Evolutionary conservation across 2,797 vertebrate species (phyloP), one percentile per base, ranked within the genome.

Genomic region (Cercopithecus mitis): DNA sequence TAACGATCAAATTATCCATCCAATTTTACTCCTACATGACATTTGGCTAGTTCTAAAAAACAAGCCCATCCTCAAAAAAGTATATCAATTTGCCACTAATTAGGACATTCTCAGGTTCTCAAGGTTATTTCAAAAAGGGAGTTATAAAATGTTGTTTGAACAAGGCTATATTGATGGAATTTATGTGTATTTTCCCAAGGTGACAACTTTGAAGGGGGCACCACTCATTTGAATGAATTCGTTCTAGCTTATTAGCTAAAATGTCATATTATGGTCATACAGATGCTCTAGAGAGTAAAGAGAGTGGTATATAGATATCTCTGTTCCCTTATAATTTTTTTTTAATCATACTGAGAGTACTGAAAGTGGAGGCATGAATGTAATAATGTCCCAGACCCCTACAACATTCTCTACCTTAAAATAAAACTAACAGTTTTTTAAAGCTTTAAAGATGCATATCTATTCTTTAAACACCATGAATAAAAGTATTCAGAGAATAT

Each of bases 201-300:
- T 82, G 79, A 88, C 24, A 96, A 55, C 45, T 93, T 89, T 30
- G 5, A 73, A 50, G 52, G 27, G 36, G 43, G 9, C 7, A 50
- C 33, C 45, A 61, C 27, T 91, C 24, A 84, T 77, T 79, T 93
- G 47, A n/a, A n/a, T 90, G 76, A 96, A 96, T 80, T 84, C 95
- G 85, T 92, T 95, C 55, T 91, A 92, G 57, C 15, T 75, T 81
- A n/a, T 86, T 58, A 86, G 67, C 41, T 90, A 72, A 95, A 95
- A 84, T 57, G n/a, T 33, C 85, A 75, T 47, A 19, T 39, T 77
- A 83, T 9, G 55, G 25, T 73, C 27, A 39, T 17, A 27, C 20
- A 73, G 58, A 95, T 75, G 22, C 57, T 47, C 79, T 88, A 33
- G n/a, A 82, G 41, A 95, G 39, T 58, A 79, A 89, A 43, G 57